Conservation (phyloP, 2,888 invertebrate genomes). For the Congeria kusceri region DNA sequence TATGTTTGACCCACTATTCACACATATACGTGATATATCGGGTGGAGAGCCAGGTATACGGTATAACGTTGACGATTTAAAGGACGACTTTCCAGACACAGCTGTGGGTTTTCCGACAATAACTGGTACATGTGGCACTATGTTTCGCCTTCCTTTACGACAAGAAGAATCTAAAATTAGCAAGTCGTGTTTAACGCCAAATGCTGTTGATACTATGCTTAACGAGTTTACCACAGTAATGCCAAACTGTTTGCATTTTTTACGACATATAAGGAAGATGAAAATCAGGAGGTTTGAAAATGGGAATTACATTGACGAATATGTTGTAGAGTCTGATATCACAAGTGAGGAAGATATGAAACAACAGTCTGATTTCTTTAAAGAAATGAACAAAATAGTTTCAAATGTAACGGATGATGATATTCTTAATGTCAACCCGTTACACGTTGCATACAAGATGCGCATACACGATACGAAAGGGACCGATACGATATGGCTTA, state of each 20-base stretch:
- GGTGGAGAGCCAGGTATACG: conserved; percentile 53
- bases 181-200: conserved; percentile 26
- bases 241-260: conserved; percentile 48
- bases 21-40: conserved; percentile 68
- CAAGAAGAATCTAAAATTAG: conserved; percentile 69
- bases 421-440: too few relatives aligned
- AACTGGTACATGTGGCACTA: conserved; percentile 39
- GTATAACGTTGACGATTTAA: conserved; percentile 44
- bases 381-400: background rate
- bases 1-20: conserved; percentile 80
- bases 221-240: conserved; percentile 32
- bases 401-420: too few relatives aligned
- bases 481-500: conserved; percentile 62
- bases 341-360: background rate
- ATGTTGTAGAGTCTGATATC: background rate
- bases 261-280: conserved; percentile 31
- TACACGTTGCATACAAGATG: conserved; percentile 15
- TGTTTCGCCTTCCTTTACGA: conserved; percentile 36
- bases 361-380: background rate
- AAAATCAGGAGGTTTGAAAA: background rate
- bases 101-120: conserved; percentile 59
- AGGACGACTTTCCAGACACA: conserved; percentile 48
- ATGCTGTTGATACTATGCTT: conserved; percentile 23
- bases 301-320: background rate
- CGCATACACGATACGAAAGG: conserved; percentile 3